Percentiles rank a stretch among this genome's conserved stretches.
These are phyloP conservation scores for Epinephelus coioides DNA, from an alignment of 2,797 vertebrate genomes.

Conservation along the genomic window DNA sequence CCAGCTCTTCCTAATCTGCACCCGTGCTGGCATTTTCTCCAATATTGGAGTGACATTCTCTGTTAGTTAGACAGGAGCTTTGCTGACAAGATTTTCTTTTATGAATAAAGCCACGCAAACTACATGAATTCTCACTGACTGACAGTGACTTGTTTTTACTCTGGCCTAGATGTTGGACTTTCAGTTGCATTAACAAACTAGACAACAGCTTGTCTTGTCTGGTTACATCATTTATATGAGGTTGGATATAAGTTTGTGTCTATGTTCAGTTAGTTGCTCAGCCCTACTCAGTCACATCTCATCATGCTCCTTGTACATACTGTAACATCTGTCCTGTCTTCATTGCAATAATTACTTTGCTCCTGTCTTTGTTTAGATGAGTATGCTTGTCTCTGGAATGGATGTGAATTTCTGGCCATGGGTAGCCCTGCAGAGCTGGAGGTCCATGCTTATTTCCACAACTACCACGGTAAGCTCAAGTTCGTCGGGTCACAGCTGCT, in stretches of 20 bases:
- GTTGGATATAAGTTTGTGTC: neutral
- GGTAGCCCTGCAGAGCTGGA: conserved; percentile 80
- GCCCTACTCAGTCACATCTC: neutral
- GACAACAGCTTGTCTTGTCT: neutral
- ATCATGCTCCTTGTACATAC: no score
- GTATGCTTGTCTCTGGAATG: conserved; percentile 83
- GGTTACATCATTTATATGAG: no score
- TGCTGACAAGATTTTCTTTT: neutral
- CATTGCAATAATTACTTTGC: neutral
- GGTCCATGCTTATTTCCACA: conserved; percentile 83
- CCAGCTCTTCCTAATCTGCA: neutral
- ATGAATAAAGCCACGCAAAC: no score
- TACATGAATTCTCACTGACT: neutral
- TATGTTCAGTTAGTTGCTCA: neutral
- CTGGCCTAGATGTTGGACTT: neutral
- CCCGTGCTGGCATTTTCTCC: neutral
- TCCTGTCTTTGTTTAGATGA: conserved; percentile 72
- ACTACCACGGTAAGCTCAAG: conserved; percentile 86
- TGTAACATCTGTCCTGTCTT: neutral
- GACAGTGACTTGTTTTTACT: neutral
- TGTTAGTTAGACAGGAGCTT: neutral
- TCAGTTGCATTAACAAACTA: neutral
- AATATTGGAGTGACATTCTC: neutral
- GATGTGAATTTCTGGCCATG: conserved; percentile 84
- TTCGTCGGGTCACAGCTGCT: conserved; percentile 78